phyloP scores from a whole-genome alignment of 2,113 vertebrate genomes.

The Smithornis capensis region DNA sequence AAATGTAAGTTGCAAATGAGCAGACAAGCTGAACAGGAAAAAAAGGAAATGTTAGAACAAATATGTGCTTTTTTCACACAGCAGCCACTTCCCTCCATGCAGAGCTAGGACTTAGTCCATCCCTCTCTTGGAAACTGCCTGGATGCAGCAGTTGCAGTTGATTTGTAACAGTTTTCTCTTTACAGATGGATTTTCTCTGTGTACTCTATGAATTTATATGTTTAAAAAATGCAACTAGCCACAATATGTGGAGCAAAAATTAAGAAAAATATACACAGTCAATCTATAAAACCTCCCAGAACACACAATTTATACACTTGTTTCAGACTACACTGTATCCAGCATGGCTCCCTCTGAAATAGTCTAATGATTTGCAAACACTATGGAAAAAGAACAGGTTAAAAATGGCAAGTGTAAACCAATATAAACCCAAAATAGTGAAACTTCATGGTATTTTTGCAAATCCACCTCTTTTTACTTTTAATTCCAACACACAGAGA shows the following conservation, averaged over 20 bases:
- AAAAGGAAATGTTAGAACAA: conserved; percentile 11
- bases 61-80: background rate
- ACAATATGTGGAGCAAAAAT: background rate
- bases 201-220: background rate
- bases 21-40: conserved; percentile 83
- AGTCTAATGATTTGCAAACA: background rate
- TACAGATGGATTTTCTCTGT: background rate
- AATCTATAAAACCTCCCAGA: background rate
- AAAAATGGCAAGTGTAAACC: background rate
- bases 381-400: background rate
- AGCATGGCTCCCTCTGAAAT: background rate
- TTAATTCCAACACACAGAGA: background rate
- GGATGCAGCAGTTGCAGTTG: background rate
- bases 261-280: background rate
- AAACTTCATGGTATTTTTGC: background rate
- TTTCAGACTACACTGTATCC: background rate
- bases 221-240: background rate
- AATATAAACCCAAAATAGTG: background rate
- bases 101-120: background rate
- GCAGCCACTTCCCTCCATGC: background rate
- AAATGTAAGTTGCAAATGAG: conserved; percentile 97
- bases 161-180: background rate
- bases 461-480: background rate
- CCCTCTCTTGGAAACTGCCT: background rate
- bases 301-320: background rate